Percentiles rank a stretch among this genome's conserved stretches.
Conservation (phyloP, 2,888 invertebrate species). For the Himalopsyche japonica region DNA sequence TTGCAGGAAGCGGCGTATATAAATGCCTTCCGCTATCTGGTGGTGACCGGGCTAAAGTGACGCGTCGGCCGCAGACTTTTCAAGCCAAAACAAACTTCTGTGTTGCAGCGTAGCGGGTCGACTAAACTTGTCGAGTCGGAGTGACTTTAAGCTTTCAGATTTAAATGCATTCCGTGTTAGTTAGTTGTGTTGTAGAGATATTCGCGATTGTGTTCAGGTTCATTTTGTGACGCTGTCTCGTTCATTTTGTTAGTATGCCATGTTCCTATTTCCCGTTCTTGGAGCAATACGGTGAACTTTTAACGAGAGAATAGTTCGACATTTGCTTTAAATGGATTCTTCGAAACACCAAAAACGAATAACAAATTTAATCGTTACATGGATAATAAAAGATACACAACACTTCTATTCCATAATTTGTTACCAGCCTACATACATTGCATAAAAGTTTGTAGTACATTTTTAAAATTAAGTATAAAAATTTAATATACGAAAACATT, state of each 20-base stretch:
- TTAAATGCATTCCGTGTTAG: slow-evolving; percentile 21
- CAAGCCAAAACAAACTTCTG: background rate
- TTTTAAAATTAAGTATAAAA: no score
- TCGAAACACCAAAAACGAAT: background rate
- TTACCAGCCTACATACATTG: no score
- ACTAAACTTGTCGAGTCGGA: background rate
- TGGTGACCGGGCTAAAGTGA: slow-evolving; percentile 2
- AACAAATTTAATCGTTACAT: no score
- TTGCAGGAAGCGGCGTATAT: slow-evolving; percentile 5
- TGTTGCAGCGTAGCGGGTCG: background rate
- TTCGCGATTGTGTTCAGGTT: background rate
- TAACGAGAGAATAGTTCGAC: background rate
- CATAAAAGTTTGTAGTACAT: no score
- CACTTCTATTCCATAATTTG: no score
- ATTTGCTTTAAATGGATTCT: background rate
- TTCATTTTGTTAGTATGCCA: background rate
- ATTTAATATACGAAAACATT: no score
- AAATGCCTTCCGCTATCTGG: background rate
- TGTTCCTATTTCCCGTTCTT: background rate
- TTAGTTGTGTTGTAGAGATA: background rate
- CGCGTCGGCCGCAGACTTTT: slow-evolving; percentile 10
- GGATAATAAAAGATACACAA: no score
- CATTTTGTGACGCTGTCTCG: background rate
- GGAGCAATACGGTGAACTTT: background rate
- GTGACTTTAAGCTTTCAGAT: slow-evolving; percentile 10